Evolutionary conservation across 2,888 invertebrate species (phyloP).

Genomic region (Lysandra coridon): DNA sequence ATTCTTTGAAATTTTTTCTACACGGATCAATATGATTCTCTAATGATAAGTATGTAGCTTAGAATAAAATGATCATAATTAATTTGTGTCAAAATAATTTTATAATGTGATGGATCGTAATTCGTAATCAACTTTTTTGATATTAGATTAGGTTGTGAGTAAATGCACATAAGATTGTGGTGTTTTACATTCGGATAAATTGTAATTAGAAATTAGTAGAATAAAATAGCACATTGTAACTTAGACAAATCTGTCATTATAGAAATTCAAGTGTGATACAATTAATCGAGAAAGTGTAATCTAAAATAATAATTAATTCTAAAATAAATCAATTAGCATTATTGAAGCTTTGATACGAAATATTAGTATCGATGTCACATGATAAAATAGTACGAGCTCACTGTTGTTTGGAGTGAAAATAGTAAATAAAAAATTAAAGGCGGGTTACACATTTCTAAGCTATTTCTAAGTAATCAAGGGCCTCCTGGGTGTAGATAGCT

Average conservation of each 20-base stretch:
- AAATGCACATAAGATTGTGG: constrained; percentile 14
- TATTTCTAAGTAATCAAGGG: background rate
- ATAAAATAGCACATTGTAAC: constrained; percentile 14
- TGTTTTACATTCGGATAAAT: constrained; percentile 16
- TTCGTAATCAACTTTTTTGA: constrained; percentile 17
- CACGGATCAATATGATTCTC: constrained; percentile 3
- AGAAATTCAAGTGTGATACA: constrained; percentile 13
- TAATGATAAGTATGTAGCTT: constrained; percentile 11
- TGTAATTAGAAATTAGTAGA: constrained; percentile 27
- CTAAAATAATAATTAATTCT: background rate
- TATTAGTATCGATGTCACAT: constrained; percentile 42
- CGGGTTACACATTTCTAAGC: background rate
- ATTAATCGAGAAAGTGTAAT: background rate
- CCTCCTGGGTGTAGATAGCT: background rate
- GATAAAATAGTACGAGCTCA: background rate
- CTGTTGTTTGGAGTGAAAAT: background rate
- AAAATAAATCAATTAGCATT: constrained; percentile 22
- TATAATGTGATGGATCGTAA: constrained; percentile 20
- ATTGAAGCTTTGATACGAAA: constrained; percentile 61
- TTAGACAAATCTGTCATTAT: constrained; percentile 18
- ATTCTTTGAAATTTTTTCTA: background rate
- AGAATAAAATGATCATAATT: constrained; percentile 13
- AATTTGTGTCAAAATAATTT: constrained; percentile 23
- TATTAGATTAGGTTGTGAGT: constrained; percentile 30
- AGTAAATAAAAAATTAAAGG: background rate